Base-by-base conservation (phyloP, 2,113 vertebrate genomes). In the Prochilodus magdalenae region DNA sequence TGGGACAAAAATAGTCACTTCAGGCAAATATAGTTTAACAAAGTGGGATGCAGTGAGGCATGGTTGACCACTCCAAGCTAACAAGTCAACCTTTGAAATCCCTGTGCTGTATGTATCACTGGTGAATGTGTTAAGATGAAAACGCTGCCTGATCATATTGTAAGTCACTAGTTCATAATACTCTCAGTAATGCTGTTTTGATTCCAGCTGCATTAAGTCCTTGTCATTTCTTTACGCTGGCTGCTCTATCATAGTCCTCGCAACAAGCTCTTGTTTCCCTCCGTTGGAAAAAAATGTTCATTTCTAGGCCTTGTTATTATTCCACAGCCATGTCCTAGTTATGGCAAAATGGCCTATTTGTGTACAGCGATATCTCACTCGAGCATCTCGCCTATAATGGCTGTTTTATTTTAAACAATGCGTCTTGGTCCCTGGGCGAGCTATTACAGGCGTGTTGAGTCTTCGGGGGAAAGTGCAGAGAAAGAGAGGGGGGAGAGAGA, bases 331-430 rank as follows among this genome's bases (percentile, higher is more conserved):
- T 89, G 91, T 83, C 92, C 91, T 87, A 91, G 88, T 92, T 92
- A 88, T 83, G 77, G 79, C 77, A 80, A 90, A 89, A 92, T 88
- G 89, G 88, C 88, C 90, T 91, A 89, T 92, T 92, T 92, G 87
- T 91, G 87, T 87, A 84, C 60, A 8, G 82, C 86, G 87, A 90
- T 90, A 88, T 85, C 83, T 89, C 85, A 53, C 90, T 87, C 75
- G 82, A 88, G 83, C 89, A 90, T 84, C 83, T 86, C 74, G 83
- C 63, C 88, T 87, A 87, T 89, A 88, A 91, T 85, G 91, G 86
- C 86, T 70, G 89, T 73, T 90, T 91, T 91, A 90, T 92, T 91
- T 91, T 88, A 91, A 92, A 92, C 88, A 90, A 90, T 88, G 86
- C 79, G 82, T 87, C 80, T 77, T 80, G 53, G 82, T 90, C 82